phyloP scores from a whole-genome alignment of 2,888 invertebrate species.

The Polydrusus cervinus region DNA sequence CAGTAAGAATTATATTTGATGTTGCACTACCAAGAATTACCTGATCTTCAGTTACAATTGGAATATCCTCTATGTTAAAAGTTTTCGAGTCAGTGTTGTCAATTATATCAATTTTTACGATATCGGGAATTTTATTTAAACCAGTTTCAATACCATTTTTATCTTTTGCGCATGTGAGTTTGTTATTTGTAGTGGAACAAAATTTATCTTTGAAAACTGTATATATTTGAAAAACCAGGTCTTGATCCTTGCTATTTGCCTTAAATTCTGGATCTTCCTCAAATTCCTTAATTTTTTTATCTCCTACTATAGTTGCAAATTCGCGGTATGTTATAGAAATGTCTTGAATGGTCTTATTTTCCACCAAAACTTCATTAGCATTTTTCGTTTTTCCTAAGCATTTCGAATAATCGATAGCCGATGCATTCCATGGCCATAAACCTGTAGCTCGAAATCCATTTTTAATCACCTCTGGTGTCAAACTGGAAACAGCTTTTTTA shows the following conservation, averaged over 20 bases:
- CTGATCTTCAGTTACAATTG: constrained; percentile 13
- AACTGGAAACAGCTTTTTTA: constrained; percentile 26
- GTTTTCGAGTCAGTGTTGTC: background rate
- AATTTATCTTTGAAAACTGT: background rate
- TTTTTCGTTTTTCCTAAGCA: constrained; percentile 29
- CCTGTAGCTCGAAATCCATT: constrained; percentile 46
- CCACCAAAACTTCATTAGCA: background rate
- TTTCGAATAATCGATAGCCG: constrained; percentile 38
- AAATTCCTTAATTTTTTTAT: constrained; percentile 7
- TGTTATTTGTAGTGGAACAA: constrained; percentile 1
- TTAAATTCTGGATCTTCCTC: constrained; percentile 3
- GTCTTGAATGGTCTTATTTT: constrained; percentile 12
- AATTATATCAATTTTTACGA: background rate
- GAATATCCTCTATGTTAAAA: constrained; percentile 13
- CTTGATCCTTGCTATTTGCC: background rate
- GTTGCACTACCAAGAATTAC: background rate
- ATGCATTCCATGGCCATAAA: constrained; percentile 34
- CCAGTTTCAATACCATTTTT: constrained; percentile 1
- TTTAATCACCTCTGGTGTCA: constrained; percentile 25
- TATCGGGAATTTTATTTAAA: background rate
- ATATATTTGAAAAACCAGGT: background rate
- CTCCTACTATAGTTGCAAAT: constrained; percentile 18
- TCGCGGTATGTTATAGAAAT: constrained; percentile 4
- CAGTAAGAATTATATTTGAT: constrained; percentile 1
- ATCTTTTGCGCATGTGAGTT: background rate